Conservation (phyloP, 1,140 invertebrate species). For the Drosophila simulans region DNA sequence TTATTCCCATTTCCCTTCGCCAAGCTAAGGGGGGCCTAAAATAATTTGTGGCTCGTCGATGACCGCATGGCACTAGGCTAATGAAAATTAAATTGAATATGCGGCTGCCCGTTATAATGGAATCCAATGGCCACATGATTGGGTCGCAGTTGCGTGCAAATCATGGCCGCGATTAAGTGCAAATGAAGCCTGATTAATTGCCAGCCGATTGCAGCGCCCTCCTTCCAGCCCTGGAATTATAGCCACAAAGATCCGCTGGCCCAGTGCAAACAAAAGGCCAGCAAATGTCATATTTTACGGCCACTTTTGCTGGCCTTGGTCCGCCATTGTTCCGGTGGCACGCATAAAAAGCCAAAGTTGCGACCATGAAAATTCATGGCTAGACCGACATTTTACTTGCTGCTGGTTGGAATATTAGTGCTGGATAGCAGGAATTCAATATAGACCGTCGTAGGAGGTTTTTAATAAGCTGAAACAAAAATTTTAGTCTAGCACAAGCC, state of each 20-base stretch:
- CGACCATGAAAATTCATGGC: slow-evolving; percentile 69
- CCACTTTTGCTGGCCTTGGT: slow-evolving; percentile 25
- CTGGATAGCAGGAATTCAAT: slow-evolving; percentile 1
- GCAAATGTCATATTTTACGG: slow-evolving; percentile 68
- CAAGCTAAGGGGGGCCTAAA: slow-evolving; percentile 8
- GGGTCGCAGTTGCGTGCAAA: slow-evolving; percentile 64
- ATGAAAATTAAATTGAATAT: slow-evolving; percentile 72
- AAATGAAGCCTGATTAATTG: slow-evolving; percentile 80
- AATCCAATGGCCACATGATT: slow-evolving; percentile 27
- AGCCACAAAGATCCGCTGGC: slow-evolving; percentile 25
- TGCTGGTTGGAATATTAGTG: slow-evolving; percentile 19
- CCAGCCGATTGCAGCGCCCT: slow-evolving; percentile 27
- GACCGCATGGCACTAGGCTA: slow-evolving; percentile 39
- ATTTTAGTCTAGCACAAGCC: background rate
- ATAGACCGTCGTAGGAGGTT: background rate
- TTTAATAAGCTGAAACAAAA: slow-evolving; percentile 8
- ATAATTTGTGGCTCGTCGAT: slow-evolving; percentile 46
- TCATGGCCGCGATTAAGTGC: slow-evolving; percentile 74
- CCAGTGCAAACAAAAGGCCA: slow-evolving; percentile 68
- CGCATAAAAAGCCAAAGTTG: slow-evolving; percentile 51
- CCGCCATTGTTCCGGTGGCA: slow-evolving; percentile 56
- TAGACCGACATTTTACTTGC: slow-evolving; percentile 64
- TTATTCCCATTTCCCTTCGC: slow-evolving; percentile 34
- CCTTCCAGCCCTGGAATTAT: background rate
- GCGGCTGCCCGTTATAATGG: slow-evolving; percentile 28